phyloP scores from a whole-genome alignment of 2,797 vertebrate genomes.

The Apogon hyalosoma region DNA sequence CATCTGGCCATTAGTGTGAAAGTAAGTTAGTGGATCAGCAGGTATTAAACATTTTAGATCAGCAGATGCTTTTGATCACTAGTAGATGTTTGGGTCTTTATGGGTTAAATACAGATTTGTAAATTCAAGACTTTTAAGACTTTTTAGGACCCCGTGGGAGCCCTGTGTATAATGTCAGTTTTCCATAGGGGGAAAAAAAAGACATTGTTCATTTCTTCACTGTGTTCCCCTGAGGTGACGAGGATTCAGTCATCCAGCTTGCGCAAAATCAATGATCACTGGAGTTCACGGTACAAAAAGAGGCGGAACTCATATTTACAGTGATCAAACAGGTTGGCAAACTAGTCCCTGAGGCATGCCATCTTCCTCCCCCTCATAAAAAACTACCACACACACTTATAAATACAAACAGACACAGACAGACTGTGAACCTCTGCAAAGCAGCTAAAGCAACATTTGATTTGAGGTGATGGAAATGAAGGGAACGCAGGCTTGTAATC shows the following conservation, averaged over 20 bases:
- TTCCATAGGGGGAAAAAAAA: not conserved
- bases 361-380: constrained; percentile 53
- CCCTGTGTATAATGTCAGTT: not conserved
- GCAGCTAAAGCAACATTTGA: constrained; percentile 60
- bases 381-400: constrained; percentile 16
- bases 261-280: constrained; percentile 66
- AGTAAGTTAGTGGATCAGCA: no score
- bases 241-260: constrained; percentile 47
- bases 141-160: no score
- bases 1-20: no score
- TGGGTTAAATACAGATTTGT: no score
- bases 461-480: constrained; percentile 61
- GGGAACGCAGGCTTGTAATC: constrained; percentile 59
- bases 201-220: constrained; percentile 18
- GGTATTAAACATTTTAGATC: no score
- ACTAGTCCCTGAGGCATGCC: constrained; percentile 58
- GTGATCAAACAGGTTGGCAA: constrained; percentile 71
- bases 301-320: constrained; percentile 51
- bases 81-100: no score
- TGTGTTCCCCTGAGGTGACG: constrained; percentile 34
- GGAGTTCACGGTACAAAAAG: constrained; percentile 56
- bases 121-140: no score
- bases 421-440: constrained; percentile 35
- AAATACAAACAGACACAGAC: constrained; percentile 19
- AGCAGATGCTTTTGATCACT: no score